These are phyloP conservation scores for Alfaro cultratus DNA, from an alignment of 2,797 vertebrate species.

Conservation along the genomic window DNA sequence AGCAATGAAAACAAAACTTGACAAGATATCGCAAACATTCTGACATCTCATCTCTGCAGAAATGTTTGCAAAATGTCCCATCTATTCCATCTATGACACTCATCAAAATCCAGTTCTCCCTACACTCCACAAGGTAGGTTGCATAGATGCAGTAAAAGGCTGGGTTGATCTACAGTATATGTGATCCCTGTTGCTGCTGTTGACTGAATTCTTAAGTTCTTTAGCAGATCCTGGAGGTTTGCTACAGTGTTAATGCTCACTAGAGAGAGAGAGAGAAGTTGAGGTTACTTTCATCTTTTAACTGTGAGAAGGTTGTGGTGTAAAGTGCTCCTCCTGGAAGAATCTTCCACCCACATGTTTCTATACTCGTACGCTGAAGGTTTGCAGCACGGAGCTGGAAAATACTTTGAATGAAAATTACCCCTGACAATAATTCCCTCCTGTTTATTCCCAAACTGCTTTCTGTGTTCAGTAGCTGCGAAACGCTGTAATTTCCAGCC, in stretches of 20 bases:
- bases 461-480: background rate
- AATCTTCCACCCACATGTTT: constrained; percentile 55
- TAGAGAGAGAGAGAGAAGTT: constrained; percentile 17
- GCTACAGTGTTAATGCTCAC: background rate
- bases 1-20: background rate
- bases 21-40: background rate
- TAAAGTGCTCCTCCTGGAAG: constrained; percentile 48
- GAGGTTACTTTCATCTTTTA: constrained; percentile 43
- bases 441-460: constrained; percentile 5
- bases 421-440: constrained; percentile 13
- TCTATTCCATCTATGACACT: too few relatives aligned
- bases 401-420: constrained; percentile 38
- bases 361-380: constrained; percentile 48
- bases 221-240: constrained; percentile 40
- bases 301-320: constrained; percentile 51
- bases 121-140: background rate
- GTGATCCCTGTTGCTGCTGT: constrained; percentile 14
- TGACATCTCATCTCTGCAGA: too few relatives aligned
- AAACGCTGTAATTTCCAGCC: background rate
- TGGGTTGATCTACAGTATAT: constrained; percentile 5
- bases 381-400: constrained; percentile 24
- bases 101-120: background rate
- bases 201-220: constrained; percentile 29
- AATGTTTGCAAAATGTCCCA: too few relatives aligned
- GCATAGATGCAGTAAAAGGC: background rate